Evolutionary conservation across 1,140 invertebrate species (phyloP).

Genomic region (Pachypsylla venusta): DNA sequence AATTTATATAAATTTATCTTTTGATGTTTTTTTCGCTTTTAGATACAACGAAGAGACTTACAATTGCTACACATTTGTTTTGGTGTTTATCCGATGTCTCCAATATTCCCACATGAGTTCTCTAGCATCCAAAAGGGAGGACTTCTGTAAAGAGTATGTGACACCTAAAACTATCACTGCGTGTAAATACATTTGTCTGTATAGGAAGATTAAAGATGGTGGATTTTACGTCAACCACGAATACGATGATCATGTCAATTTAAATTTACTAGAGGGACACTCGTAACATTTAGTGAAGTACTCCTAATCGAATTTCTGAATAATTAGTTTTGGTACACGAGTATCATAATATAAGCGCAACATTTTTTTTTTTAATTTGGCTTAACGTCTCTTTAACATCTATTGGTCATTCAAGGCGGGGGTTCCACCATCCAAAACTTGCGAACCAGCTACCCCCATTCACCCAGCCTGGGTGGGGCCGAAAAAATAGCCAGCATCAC

Average conservation of each 20-base stretch:
- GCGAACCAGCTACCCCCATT: too few relatives aligned
- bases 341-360: too few relatives aligned
- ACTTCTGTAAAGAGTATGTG: conserved; percentile 60
- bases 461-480: too few relatives aligned
- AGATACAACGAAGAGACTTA: conserved; percentile 52
- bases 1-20: too few relatives aligned
- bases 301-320: too few relatives aligned
- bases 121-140: conserved; percentile 42
- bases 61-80: conserved; percentile 67
- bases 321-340: too few relatives aligned
- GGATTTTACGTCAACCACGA: conserved; percentile 21
- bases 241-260: conserved; percentile 6
- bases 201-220: conserved; percentile 39
- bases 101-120: conserved; percentile 44
- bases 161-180: conserved; percentile 54
- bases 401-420: too few relatives aligned
- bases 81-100: conserved; percentile 50
- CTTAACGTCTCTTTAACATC: too few relatives aligned
- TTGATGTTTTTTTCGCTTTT: too few relatives aligned
- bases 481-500: too few relatives aligned
- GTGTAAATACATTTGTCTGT: conserved; percentile 64
- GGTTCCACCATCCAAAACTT: too few relatives aligned
- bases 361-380: too few relatives aligned
- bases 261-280: not conserved
- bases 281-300: conserved; percentile 1